Base-by-base conservation (phyloP, 1,140 invertebrate genomes). In the Aphidius ervi region DNA sequence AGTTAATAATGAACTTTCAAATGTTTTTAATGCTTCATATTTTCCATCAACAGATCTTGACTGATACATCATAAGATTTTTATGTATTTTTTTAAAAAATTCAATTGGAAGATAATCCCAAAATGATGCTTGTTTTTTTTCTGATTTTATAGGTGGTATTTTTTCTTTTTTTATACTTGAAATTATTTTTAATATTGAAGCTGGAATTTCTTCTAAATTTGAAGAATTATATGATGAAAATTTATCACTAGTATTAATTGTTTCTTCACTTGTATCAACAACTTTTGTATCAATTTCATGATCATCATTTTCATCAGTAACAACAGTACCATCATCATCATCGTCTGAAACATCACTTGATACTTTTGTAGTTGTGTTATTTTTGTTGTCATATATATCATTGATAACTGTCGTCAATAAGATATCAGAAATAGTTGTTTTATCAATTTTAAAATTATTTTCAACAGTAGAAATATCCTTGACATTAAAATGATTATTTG, bases 51-150 rank as follows among this genome's bases (percentile, higher is more conserved):
- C 50, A 31, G 67, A 71, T 4, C 63, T 53, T 5, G 72, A 66
- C 10, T 76, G 75, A 3, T 70, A 70, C 65, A 70, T 70, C n/a
- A 78, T 8, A 10, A 61, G 67, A 46, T 63, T 78, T 23, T 56
- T 65, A 47, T 79, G 76, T 50, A 78, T 76, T 49, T 58, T 67
- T 58, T 71, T 74, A n/a, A 79, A 62, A 56, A 77, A 65, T 54
- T 78, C 70, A 23, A 78, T 63, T 20, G 78, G 78, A 37, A 80
- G 58, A 61, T 74, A 76, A 59, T 75, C 62, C 5, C 75, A 61
- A 56, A 70, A 69, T n/a, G 56, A 55, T 55, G 20, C 4, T 39
- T 52, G 41, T 46, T 20, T 40, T 6, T 57, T 5, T 59, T 47
- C 2, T n/a, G 7, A 10, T 52, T 23, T 31, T 6, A 3, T 16